Evolutionary conservation across 2,113 vertebrate genomes (phyloP).

Genomic region (Picathartes gymnocephalus): DNA sequence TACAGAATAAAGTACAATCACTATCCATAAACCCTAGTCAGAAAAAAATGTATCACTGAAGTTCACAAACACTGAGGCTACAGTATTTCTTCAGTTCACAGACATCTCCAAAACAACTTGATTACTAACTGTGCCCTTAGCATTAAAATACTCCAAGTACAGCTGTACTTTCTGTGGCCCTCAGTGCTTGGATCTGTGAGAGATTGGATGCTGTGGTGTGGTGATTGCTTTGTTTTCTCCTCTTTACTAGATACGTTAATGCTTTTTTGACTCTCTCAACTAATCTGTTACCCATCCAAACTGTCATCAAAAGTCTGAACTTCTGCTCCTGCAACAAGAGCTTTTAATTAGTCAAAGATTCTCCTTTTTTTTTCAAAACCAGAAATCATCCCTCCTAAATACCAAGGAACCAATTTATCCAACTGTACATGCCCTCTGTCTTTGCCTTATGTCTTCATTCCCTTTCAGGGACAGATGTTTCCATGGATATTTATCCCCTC

Average conservation of each 20-base stretch:
- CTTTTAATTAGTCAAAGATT: neutral
- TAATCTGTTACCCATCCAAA: neutral
- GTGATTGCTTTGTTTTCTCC: neutral
- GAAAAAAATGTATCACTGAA: neutral
- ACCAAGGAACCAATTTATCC: neutral
- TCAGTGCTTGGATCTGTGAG: neutral
- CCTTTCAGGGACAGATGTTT: neutral
- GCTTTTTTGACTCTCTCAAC: neutral
- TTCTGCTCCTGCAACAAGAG: neutral
- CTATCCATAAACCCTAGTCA: neutral
- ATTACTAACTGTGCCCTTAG: neutral
- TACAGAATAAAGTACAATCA: neutral
- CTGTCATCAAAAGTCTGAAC: neutral
- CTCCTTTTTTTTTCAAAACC: neutral
- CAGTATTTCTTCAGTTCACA: neutral
- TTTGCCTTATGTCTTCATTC: neutral
- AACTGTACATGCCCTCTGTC: neutral
- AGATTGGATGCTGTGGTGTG: neutral
- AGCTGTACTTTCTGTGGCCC: neutral
- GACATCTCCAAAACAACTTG: neutral
- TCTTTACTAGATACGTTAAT: neutral
- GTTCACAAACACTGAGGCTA: neutral
- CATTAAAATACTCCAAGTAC: neutral
- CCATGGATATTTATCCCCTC: neutral
- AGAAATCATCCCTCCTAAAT: neutral